Evolutionary conservation across 2,113 vertebrate genomes (phyloP).

Genomic region (Alectura lathami): DNA sequence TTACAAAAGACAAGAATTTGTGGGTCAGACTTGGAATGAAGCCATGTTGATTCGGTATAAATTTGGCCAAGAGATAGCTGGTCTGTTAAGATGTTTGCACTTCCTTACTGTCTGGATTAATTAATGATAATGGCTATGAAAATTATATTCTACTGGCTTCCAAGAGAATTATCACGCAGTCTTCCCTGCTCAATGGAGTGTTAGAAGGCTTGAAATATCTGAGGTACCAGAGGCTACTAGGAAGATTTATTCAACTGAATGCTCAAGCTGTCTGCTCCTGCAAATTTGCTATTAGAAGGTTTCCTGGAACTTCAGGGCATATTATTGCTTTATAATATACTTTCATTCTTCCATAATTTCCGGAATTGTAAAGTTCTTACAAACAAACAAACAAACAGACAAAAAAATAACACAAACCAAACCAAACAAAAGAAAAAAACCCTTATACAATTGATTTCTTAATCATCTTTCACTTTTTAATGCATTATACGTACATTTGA

Average conservation of each 20-base stretch:
- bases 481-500: neutral
- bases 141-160: conserved; percentile 39
- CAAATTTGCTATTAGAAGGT: neutral
- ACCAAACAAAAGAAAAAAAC: too few species aligned
- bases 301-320: neutral
- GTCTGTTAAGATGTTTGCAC: neutral
- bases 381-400: neutral
- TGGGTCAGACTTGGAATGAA: conserved; percentile 14
- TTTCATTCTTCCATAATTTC: neutral
- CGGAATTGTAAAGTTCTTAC: neutral
- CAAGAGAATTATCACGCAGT: conserved; percentile 19
- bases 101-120: conserved; percentile 57
- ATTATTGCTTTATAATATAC: neutral
- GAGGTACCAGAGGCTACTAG: neutral
- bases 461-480: neutral
- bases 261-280: neutral
- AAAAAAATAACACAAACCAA: too few species aligned
- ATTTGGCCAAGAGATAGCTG: conserved; percentile 35
- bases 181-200: conserved; percentile 14
- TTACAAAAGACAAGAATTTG: conserved; percentile 25
- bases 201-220: conserved; percentile 24
- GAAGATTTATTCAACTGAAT: neutral
- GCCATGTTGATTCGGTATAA: conserved; percentile 2
- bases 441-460: neutral
- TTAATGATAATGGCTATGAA: conserved; percentile 46